Percentiles rank a stretch among this genome's conserved stretches.
phyloP scores from a whole-genome alignment of 2,113 vertebrate genomes.

The Gadus macrocephalus region DNA sequence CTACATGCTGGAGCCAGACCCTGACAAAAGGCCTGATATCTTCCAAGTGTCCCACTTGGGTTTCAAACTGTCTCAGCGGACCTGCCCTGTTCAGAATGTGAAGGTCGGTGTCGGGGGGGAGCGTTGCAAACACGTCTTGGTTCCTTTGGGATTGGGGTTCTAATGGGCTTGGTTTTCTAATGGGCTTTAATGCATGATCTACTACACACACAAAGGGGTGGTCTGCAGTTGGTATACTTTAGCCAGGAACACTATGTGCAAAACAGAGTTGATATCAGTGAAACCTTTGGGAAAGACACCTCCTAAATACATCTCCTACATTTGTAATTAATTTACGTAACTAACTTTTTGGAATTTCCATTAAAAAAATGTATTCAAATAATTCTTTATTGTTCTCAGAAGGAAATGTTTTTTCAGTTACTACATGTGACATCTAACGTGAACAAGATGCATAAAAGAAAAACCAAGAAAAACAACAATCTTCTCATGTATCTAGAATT shows the following conservation, averaged over 20 bases:
- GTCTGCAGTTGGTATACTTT: too few relatives aligned
- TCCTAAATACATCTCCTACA: too few relatives aligned
- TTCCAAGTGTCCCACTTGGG: slow-evolving; percentile 96
- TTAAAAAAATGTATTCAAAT: too few relatives aligned
- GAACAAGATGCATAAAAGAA: too few relatives aligned
- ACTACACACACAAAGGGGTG: too few relatives aligned
- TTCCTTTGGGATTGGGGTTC: slow-evolving; percentile 27
- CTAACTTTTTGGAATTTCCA: too few relatives aligned
- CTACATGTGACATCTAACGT: too few relatives aligned
- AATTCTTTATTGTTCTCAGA: too few relatives aligned
- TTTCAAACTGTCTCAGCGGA: slow-evolving; percentile 88
- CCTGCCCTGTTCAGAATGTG: slow-evolving; percentile 90
- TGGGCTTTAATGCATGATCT: slow-evolving; percentile 15
- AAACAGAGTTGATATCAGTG: too few relatives aligned
- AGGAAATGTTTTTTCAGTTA: neutral
- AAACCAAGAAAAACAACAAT: neutral
- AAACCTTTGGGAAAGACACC: too few relatives aligned
- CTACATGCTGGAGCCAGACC: slow-evolving; percentile 97
- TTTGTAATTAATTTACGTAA: too few relatives aligned
- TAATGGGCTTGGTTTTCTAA: slow-evolving; percentile 12
- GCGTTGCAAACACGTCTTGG: neutral
- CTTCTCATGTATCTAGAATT: slow-evolving; percentile 75
- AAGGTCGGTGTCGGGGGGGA: slow-evolving; percentile 73
- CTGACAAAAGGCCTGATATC: slow-evolving; percentile 94
- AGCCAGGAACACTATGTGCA: too few relatives aligned